Evolutionary conservation across 1,140 invertebrate genomes (phyloP), one percentile per base, ranked within the genome.

Genomic region (Sarcophaga bullata): DNA sequence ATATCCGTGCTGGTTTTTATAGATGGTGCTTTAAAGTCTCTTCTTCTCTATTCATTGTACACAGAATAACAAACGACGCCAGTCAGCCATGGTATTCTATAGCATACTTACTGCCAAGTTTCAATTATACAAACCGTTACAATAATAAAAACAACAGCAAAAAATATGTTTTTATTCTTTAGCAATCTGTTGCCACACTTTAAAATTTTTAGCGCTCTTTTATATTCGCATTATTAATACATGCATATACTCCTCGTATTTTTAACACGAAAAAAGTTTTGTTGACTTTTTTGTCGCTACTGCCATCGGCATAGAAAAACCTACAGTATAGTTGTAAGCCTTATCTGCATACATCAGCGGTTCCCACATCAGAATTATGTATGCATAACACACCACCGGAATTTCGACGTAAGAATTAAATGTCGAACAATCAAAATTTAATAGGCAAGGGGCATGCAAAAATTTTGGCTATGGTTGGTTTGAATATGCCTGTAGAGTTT

Each of bases 171-270:
- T 80, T 80, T 46, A 80, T 80, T 80, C 54, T 9, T 25, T 62
- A n/a, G 47, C 52, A 80, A 80, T 80, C 58, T 80, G 52, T 62
- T 68, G 52, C 58, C 58, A 62, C 80, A 68, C 52, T 68, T 58
- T 47, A 37, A 8, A 37, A 75, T 82, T 68, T 37, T 82, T 82
- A 52, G 19, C 49, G 81, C 72, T 82, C 72, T 76, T 82, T 82
- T 73, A 82, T 82, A 50, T 82, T 82, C 81, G 54, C 81, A 82
- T 82, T 82, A 73, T 50, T 50, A 47, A 50, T n/a, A 46, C 46
- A 80, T 62, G 52, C 25, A 54, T 37, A 37, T 37, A 37, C 25
- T 4, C 25, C 25, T 37, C 25, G 25, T 37, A 37, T 37, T 37
- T 37, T 37, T 37, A 37, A 37, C 25, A 37, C 25, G 25, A 78